Evolutionary conservation across 2,113 vertebrate species (phyloP).

Genomic region (Motacilla tschutschensis): DNA sequence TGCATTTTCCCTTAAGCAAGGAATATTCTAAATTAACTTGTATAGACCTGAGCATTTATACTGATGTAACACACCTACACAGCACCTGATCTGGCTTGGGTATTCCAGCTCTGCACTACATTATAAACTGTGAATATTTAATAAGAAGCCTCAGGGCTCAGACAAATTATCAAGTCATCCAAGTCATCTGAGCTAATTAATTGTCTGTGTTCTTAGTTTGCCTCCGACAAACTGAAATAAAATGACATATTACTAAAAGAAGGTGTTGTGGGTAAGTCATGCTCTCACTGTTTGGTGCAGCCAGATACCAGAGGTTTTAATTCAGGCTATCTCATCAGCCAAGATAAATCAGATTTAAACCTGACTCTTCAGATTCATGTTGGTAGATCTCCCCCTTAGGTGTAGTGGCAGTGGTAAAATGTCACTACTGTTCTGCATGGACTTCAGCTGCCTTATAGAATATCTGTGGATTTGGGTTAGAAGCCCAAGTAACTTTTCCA

Average conservation of each 20-base stretch:
- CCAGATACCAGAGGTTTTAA: neutral
- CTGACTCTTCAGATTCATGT: neutral
- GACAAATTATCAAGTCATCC: neutral
- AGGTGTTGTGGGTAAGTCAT: neutral
- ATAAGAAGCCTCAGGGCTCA: neutral
- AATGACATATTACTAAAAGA: neutral
- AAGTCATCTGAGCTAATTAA: conserved; percentile 22
- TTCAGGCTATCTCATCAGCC: neutral
- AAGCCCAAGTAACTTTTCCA: neutral
- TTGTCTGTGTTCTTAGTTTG: neutral
- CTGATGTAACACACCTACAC: neutral
- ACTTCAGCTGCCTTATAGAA: neutral
- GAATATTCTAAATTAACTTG: neutral
- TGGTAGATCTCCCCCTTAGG: neutral
- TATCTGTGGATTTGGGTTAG: neutral
- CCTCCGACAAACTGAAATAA: neutral
- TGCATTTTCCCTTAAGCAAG: neutral
- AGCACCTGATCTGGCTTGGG: neutral
- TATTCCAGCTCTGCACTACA: neutral
- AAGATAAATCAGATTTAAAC: neutral
- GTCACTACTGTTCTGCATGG: neutral
- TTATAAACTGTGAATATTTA: neutral
- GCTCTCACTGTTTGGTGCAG: neutral
- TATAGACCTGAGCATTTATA: neutral
- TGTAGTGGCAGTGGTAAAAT: neutral